Conservation (phyloP, 2,888 invertebrate species). For the Pseudeuparius sepicola region DNA sequence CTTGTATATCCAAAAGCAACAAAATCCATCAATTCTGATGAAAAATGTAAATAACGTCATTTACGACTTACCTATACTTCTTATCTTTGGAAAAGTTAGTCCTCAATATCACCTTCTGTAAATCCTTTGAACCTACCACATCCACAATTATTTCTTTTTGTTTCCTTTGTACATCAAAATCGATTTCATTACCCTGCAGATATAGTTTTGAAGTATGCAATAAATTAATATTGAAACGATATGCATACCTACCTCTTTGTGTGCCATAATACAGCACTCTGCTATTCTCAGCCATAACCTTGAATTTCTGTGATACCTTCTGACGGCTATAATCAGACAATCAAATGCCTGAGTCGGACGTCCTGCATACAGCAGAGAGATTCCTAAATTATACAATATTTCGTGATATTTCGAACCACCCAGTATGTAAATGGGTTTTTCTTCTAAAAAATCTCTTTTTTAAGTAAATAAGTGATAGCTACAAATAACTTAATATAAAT, state of each 20-base stretch:
- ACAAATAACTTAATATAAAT: no score
- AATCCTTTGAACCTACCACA: slow-evolving; percentile 48
- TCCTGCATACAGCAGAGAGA: slow-evolving; percentile 71
- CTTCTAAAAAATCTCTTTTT: slow-evolving; percentile 33
- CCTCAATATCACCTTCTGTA: slow-evolving; percentile 52
- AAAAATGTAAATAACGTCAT: background rate
- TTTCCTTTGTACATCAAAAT: slow-evolving; percentile 49
- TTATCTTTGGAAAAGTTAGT: slow-evolving; percentile 44
- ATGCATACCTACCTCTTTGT: slow-evolving; percentile 40
- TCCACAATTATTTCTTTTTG: slow-evolving; percentile 51
- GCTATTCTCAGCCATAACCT: slow-evolving; percentile 87
- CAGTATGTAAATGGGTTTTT: slow-evolving; percentile 50
- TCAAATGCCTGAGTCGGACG: slow-evolving; percentile 82
- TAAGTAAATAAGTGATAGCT: no score
- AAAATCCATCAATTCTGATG: no score
- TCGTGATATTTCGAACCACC: slow-evolving; percentile 53
- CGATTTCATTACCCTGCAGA: slow-evolving; percentile 48
- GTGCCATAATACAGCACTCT: slow-evolving; percentile 75
- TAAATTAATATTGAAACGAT: no score
- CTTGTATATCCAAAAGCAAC: no score
- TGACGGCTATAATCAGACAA: slow-evolving; percentile 76
- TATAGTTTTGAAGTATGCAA: no score
- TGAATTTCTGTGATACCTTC: slow-evolving; percentile 79
- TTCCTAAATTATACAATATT: slow-evolving; percentile 71
- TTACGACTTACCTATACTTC: slow-evolving; percentile 40